phyloP scores from a whole-genome alignment of 2,113 vertebrate species.

The Stegastes partitus region DNA sequence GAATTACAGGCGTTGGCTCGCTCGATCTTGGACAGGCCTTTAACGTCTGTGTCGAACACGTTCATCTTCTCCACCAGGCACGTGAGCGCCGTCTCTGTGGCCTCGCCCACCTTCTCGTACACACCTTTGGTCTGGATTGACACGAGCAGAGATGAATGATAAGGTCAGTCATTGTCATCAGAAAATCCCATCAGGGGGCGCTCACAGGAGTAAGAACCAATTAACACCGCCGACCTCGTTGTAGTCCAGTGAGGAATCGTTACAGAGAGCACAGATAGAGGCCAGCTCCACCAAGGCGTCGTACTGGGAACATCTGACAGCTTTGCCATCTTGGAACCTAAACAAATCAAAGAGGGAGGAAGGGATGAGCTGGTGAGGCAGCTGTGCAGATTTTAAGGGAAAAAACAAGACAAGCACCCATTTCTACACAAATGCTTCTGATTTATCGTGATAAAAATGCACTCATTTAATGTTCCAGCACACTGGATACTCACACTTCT shows the following conservation, averaged over 20 bases:
- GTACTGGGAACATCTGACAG: conserved; percentile 91
- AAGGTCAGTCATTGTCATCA: neutral
- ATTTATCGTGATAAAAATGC: neutral
- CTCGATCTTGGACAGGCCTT: conserved; percentile 90
- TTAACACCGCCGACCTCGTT: conserved; percentile 89
- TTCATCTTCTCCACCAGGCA: conserved; percentile 98
- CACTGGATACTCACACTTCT: conserved; percentile 92
- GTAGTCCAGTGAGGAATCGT: conserved; percentile 97
- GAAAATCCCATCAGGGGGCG: neutral
- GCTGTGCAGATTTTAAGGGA: neutral
- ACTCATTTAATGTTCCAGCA: neutral
- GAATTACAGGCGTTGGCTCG: conserved; percentile 92
- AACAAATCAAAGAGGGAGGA: conserved; percentile 31
- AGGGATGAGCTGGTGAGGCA: neutral
- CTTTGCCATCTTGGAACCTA: conserved; percentile 92
- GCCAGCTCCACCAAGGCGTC: conserved; percentile 96
- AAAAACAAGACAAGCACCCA: neutral
- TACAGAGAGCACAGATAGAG: conserved; percentile 97
- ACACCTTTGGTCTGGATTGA: conserved; percentile 88
- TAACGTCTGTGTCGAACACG: conserved; percentile 90
- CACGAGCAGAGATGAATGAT: neutral
- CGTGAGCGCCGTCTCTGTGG: conserved; percentile 92
- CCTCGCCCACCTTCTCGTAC: conserved; percentile 94
- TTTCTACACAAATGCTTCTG: neutral
- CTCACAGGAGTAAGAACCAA: neutral